phyloP scores from a whole-genome alignment of 1,140 invertebrate genomes.

The Pinna nobilis region DNA sequence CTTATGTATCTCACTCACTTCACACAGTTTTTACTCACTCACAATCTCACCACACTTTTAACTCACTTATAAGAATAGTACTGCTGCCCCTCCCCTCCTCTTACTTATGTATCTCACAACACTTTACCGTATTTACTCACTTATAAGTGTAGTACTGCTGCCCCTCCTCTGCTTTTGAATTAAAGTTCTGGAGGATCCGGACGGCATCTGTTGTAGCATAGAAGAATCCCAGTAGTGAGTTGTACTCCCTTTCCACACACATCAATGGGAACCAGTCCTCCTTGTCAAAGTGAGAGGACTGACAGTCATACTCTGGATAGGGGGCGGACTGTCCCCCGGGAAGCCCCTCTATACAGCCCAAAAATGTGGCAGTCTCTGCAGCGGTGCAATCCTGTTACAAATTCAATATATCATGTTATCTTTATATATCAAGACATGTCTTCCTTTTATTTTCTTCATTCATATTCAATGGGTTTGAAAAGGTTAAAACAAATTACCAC shows the following conservation, averaged over 20 bases:
- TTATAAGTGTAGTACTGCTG: too few species aligned
- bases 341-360: conserved; percentile 50
- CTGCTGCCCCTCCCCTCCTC: too few species aligned
- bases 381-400: conserved; percentile 50
- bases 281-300: conserved; percentile 41
- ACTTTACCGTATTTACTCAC: too few species aligned
- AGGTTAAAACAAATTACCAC: not conserved
- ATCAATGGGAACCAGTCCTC: conserved; percentile 60
- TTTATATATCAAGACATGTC: not conserved
- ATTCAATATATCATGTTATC: not conserved
- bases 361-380: conserved; percentile 45
- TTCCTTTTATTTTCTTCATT: not conserved
- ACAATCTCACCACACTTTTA: too few species aligned
- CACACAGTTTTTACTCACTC: too few species aligned
- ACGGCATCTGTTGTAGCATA: conserved; percentile 37
- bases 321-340: conserved; percentile 44
- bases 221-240: conserved; percentile 53
- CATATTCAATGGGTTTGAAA: not conserved
- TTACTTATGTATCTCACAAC: too few species aligned
- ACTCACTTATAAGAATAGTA: too few species aligned
- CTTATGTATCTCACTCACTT: too few species aligned
- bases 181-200: conserved; percentile 19
- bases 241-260: conserved; percentile 61
- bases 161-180: conserved; percentile 19
- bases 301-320: conserved; percentile 46